phyloP scores from a whole-genome alignment of 2,888 invertebrate genomes.

The Philhelius pedissequus region DNA sequence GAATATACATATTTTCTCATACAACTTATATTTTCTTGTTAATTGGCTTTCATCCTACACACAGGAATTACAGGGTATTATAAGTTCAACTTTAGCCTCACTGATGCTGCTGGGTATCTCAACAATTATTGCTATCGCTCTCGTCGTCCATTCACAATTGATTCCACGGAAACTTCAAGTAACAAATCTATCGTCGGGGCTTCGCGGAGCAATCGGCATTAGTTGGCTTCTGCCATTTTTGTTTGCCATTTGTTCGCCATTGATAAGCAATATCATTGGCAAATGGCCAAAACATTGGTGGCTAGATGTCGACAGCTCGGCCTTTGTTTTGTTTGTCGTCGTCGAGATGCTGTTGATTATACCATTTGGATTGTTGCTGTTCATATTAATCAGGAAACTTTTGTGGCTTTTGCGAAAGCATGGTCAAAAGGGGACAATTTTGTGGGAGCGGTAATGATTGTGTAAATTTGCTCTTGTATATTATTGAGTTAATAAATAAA shows the following conservation, averaged over 20 bases:
- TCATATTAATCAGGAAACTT: slow-evolving; percentile 83
- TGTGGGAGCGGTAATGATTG: slow-evolving; percentile 80
- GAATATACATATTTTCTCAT: neutral
- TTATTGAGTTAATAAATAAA: slow-evolving; percentile 24
- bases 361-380: slow-evolving; percentile 84
- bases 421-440: slow-evolving; percentile 81
- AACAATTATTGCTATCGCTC: slow-evolving; percentile 80
- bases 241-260: slow-evolving; percentile 77
- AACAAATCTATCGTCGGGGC: slow-evolving; percentile 73
- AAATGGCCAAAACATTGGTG: slow-evolving; percentile 82
- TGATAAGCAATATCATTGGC: slow-evolving; percentile 78
- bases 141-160: slow-evolving; percentile 78
- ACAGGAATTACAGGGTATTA: slow-evolving; percentile 82
- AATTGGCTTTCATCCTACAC: slow-evolving; percentile 68
- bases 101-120: slow-evolving; percentile 83
- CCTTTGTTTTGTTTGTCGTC: slow-evolving; percentile 78
- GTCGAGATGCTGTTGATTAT: slow-evolving; percentile 85
- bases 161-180: slow-evolving; percentile 75
- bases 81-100: slow-evolving; percentile 83
- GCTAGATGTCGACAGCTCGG: slow-evolving; percentile 79
- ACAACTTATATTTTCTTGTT: slow-evolving; percentile 13
- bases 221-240: slow-evolving; percentile 78
- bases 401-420: slow-evolving; percentile 82
- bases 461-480: slow-evolving; percentile 3
- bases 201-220: slow-evolving; percentile 78